Base-by-base conservation (phyloP, 2,113 vertebrate species). In the Protomyctophum bolini region DNA sequence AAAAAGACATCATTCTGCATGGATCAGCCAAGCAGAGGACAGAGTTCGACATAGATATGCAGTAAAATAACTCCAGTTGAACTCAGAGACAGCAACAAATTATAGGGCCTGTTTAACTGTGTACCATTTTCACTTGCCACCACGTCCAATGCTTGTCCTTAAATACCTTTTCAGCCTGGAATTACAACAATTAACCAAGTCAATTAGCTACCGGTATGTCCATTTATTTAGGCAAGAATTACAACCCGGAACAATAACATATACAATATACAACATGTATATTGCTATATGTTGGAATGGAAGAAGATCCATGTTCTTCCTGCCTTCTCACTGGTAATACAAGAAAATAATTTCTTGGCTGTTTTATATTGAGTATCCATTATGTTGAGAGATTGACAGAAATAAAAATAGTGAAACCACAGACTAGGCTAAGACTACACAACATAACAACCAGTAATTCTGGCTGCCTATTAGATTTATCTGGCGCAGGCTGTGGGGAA, bases 401-500 rank as follows among this genome's bases (percentile, higher is more conserved):
- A 77, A 88, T 80, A 86, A 81, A 83, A 84, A 80, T 63, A 72
- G 82, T 70, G 73, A 80, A 70, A 72, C 77, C 77, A 76, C 77
- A 79, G 84, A 85, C 86, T 88, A 79, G 88, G 88, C 90, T 90
- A 89, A 90, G 86, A 90, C 87, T 88, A 87, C 80, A 86, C 84
- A 85, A 93, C 90, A 93, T 93, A 87, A 93, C 90, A 86, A 91
- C 83, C 87, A 91, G 89, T 90, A 92, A 93, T 93, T 91, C 85
- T 83, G 81, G 82, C 88, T 91, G 90, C 90, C 91, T 90, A 60
- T 84, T 87, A 91, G 88, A 93, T 94, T 93, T 89, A 93, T 93
- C 87, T 84, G 86, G 84, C 84, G 82, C 85, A 87, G 90, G 81
- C 84, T 66, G 82, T 21, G 82, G 80, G 79, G 64, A 81, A 88